Base-by-base conservation (phyloP, 1,140 invertebrate genomes). In the Aphaenogaster floridana region DNA sequence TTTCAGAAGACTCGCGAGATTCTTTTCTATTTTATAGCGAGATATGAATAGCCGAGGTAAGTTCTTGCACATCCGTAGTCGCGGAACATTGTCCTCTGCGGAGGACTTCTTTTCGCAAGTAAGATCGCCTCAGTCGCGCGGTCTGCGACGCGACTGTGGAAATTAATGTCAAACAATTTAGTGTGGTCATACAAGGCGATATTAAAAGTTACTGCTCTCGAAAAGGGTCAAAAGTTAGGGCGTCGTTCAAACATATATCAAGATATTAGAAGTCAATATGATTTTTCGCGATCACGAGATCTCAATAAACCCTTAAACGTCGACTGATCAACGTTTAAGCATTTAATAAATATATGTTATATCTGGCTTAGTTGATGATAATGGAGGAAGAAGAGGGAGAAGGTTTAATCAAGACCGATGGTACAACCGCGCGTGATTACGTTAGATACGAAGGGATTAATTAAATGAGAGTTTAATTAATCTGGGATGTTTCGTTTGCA, bases 111-210 rank as follows among this genome's bases (percentile, higher is more conserved):
- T 77, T 45, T 57, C 39, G 54, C 13, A 45, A 42, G 3, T 61
- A 28, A 77, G 39, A 77, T 17, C 9, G 39, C 17, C 34, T 48
- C n/a, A 48, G 42, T 64, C 72, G 72, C n/a, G 34, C 42, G 39
- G 48, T 54, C 34, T 64, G 21, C 28, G 28, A 63, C 21, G 28
- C 57, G 15, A 36, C 6, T 64, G 28, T 63, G 2, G 2, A 78
- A 64, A 78, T 64, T 64, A 78, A 78, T 78, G 39, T 17, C 15
- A 78, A 48, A 78, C 57, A 28, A 42, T 21, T 77, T 77, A 77
- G 54, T 74, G 15, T 5, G 9, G 39, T 68, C n/a, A 63, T 63
- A 78, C 15, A 45, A 63, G 42, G 39, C 28, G n/a, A 9, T 28
- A 28, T 64, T 78, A 64, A 78, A 68, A 78, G 57, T 63, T 76